Base-by-base conservation (phyloP, 2,797 vertebrate genomes). In the Lagorchestes hirsutus region DNA sequence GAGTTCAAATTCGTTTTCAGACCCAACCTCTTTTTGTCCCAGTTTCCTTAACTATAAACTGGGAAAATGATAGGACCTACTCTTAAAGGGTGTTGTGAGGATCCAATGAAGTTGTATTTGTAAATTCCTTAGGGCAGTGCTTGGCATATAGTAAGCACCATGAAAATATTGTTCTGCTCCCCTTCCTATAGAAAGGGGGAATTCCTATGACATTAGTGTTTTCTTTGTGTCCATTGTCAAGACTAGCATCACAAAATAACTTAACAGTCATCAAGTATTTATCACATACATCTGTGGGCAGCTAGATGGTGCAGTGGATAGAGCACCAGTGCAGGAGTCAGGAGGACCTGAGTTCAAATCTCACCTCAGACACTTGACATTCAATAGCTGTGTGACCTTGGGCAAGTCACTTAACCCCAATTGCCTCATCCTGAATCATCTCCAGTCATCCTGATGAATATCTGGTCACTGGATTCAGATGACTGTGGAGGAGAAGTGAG, bases 1-100 rank as follows among this genome's bases (percentile, higher is more conserved):
- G 34, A 67, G 34, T 67, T 67, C 62, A n/a, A 92, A 82, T 67
- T 93, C 29, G 24, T 93, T 93, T 82, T 95, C 40, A 90, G 57
- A 40, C 58, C 50, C 4, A 90, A 34, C 4, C 52, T 54, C 57
- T 96, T 46, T 74, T 31, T 92, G n/a, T 58, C 74, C 55, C 74
- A 90, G 14, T 54, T 31, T 90, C 50, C 29, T 94, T 57, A 90
- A 91, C 95, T 96, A 52, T 92, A 67, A 2, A 59, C 29, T 24
- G 46, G 12, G 13, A 34, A 34, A 34, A 67, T 18, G 34, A n/a
- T 18, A 67, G 5, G n/a, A n/a, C 4, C 8, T 94, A 29, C 91
- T 74, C 52, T 62, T 96, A 93, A 11, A 59, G 95, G 93, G 74
- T 62, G 90, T 46, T n/a, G 58, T 67, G 24, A 67, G 14, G 34